Evolutionary conservation across 2,113 vertebrate genomes (phyloP), one percentile per base, ranked within the genome.

Genomic region (Dipodomys stephensi): DNA sequence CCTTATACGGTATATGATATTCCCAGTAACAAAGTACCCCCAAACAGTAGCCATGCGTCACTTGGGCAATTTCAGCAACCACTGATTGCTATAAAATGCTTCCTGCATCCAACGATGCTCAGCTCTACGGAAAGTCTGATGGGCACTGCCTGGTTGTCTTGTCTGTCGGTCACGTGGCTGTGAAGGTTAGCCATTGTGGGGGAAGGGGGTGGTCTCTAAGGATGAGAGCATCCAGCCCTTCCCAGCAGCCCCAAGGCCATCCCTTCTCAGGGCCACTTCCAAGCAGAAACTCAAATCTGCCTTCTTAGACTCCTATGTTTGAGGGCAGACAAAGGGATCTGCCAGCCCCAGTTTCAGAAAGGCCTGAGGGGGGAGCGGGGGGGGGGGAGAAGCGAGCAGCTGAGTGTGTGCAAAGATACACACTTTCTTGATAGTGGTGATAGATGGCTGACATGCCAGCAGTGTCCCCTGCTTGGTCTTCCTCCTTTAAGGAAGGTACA

Each of bases 1-100:
- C 13, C 1, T 28, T 60, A 30, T n/a, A 12, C 15, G 4, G 12
- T 4, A 3, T 2, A 4, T 16, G 22, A 39, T 67, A 12, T 23
- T 73, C 35, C 73, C 60, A n/a, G 82, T n/a, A 72, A 39, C 1
- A 46, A 60, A 68, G 65, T 30, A 69, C 5, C 6, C 6, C 53
- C 57, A 73, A 73, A 73, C 30, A 73, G 82, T 49, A 87, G 77
- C 77, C 69, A 32, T 2, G 16, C 62, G 35, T 27, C 49, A 10
- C 73, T 35, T 28, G 27, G 79, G 46, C 60, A 80, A 78, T n/a
- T 28, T 7, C 10, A 18, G 22, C 68, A 57, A 35, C 18, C n/a
- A 15, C 1, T 9, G 2, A 20, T 60, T 22, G 57, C 67, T 39
- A 16, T 39, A 71, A 65, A 28, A 30, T 2, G 9, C 30, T 32